Conservation (phyloP, 2,797 vertebrate genomes). For the Bradypus variegatus region DNA sequence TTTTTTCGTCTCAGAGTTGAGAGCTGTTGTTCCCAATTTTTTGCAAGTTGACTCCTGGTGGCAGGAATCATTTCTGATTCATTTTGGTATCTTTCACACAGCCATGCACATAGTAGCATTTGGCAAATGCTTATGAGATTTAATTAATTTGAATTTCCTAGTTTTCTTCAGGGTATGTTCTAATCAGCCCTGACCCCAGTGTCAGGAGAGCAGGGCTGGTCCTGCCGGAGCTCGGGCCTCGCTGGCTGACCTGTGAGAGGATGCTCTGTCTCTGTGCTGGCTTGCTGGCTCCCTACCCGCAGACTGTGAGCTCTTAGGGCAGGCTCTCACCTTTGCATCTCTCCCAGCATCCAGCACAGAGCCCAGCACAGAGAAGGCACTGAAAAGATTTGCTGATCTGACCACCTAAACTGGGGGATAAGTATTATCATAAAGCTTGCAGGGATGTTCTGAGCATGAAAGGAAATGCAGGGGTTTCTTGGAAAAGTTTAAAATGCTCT, state of each 20-base stretch:
- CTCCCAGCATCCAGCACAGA: not conserved
- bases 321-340: not conserved
- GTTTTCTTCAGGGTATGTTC: not conserved
- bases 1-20: not conserved
- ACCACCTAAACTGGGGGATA: not conserved
- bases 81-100: not conserved
- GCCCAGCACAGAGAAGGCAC: not conserved
- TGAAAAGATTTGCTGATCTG: not conserved
- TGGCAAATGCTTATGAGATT: not conserved
- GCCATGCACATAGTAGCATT: not conserved
- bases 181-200: not conserved
- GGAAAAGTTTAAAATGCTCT: not conserved
- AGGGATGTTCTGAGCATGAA: not conserved
- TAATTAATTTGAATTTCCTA: not conserved
- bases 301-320: not conserved
- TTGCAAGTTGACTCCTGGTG: not conserved
- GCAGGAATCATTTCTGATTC: not conserved
- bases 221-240: not conserved
- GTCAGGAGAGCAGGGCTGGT: not conserved
- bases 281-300: not conserved
- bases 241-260: too few species aligned
- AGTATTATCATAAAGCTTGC: rapidly evolving
- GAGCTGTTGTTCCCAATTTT: not conserved
- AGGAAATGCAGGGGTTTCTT: not conserved
- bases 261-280: not conserved